Conservation (phyloP, 2,797 vertebrate genomes). For the Phataginus tricuspis region DNA sequence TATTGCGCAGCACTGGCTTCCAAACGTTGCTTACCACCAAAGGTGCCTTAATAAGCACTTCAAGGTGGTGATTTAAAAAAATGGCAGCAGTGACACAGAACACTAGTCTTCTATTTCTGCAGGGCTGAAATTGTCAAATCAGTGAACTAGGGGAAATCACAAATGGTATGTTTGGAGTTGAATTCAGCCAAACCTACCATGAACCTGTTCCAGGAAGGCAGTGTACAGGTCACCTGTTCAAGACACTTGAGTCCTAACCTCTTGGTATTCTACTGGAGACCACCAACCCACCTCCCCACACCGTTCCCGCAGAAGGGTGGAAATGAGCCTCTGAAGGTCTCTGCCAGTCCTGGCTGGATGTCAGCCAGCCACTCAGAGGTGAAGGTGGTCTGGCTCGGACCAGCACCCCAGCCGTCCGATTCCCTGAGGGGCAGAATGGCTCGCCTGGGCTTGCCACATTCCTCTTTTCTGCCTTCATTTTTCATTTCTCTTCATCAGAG, state of each 20-base stretch:
- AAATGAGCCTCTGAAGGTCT: background rate
- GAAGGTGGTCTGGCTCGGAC: background rate
- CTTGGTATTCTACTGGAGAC: background rate
- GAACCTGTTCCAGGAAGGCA: background rate
- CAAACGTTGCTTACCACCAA: background rate
- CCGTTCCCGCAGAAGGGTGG: background rate
- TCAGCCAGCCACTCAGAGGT: constrained; percentile 55
- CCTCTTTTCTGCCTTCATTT: constrained; percentile 42
- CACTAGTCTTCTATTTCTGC: background rate
- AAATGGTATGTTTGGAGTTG: background rate
- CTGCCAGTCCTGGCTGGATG: background rate
- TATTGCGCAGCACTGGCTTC: background rate
- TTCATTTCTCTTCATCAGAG: constrained; percentile 71
- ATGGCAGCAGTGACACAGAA: background rate
- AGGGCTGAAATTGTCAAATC: background rate
- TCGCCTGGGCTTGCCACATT: background rate
- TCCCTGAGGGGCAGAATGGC: background rate
- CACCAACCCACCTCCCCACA: background rate
- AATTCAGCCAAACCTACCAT: background rate
- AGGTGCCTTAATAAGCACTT: background rate
- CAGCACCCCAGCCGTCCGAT: background rate
- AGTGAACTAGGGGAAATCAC: background rate
- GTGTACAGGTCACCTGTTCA: background rate
- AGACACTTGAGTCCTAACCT: background rate
- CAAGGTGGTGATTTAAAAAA: background rate